Percentiles rank a stretch among this genome's conserved stretches.
phyloP scores from a whole-genome alignment of 2,113 vertebrate genomes.

The Gavialis gangeticus region DNA sequence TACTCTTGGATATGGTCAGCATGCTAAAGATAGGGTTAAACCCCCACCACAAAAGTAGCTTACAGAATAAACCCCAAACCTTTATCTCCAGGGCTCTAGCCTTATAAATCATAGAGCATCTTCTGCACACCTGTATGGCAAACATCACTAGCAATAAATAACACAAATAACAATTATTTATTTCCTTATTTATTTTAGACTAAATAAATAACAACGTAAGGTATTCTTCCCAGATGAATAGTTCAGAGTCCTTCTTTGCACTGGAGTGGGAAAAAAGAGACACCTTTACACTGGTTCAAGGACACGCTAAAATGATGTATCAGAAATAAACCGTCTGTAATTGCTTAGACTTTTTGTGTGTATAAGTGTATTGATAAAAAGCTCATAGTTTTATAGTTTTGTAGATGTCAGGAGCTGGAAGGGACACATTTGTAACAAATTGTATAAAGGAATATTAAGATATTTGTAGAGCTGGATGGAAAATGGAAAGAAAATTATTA shows the following conservation, averaged over 20 bases:
- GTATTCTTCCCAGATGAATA: neutral
- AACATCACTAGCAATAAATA: too few relatives aligned
- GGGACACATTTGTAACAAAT: neutral
- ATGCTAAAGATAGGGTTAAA: neutral
- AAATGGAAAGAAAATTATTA: neutral
- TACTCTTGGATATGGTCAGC: conserved; percentile 28
- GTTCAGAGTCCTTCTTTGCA: neutral
- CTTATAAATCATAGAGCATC: neutral
- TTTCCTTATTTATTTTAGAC: too few relatives aligned
- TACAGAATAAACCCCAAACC: neutral
- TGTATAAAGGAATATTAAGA: neutral
- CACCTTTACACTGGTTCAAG: neutral
- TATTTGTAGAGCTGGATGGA: neutral
- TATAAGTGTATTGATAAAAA: neutral
- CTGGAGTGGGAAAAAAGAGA: neutral
- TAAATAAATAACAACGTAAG: neutral
- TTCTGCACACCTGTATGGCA: neutral
- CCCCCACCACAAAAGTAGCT: neutral
- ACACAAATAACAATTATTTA: too few relatives aligned
- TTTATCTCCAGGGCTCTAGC: neutral
- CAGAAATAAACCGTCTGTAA: neutral
- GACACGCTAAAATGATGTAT: neutral
- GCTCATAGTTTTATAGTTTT: too few relatives aligned
- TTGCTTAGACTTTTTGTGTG: neutral
- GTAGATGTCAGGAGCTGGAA: too few relatives aligned